Percentiles rank a stretch among this genome's conserved stretches.
Conservation (phyloP, 2,888 invertebrate species). For the Phengaris arion region DNA sequence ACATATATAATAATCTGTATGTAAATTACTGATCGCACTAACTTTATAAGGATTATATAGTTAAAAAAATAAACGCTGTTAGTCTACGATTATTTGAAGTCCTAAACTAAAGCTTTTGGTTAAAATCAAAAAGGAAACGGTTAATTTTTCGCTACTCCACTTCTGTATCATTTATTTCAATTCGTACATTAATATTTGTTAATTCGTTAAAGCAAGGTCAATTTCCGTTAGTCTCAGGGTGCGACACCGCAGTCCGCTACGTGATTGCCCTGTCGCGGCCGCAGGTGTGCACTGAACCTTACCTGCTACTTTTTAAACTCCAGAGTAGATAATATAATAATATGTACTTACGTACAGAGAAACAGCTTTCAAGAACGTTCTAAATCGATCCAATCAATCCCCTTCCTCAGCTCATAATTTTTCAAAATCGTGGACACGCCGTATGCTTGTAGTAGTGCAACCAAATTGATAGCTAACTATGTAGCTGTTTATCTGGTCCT, state of each 20-base stretch:
- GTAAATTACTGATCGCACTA: background rate
- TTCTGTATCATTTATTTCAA: background rate
- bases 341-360: too few relatives aligned
- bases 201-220: conserved; percentile 18
- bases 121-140: background rate
- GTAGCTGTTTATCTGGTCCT: too few relatives aligned
- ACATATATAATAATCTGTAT: background rate
- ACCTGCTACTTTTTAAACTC: background rate
- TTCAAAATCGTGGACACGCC: background rate
- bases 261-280: conserved; percentile 11
- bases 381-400: background rate
- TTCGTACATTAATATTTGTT: background rate
- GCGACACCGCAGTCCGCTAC: background rate
- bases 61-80: background rate
- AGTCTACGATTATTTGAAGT: too few relatives aligned
- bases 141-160: background rate
- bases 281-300: conserved; percentile 6
- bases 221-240: background rate
- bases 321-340: too few relatives aligned
- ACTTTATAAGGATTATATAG: background rate
- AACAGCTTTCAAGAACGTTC: too few relatives aligned
- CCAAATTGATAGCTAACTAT: too few relatives aligned
- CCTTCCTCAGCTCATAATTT: background rate
- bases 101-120: too few relatives aligned
- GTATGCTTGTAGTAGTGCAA: too few relatives aligned